Conservation (phyloP, 2,797 vertebrate genomes). For the Simalia tracyae region DNA sequence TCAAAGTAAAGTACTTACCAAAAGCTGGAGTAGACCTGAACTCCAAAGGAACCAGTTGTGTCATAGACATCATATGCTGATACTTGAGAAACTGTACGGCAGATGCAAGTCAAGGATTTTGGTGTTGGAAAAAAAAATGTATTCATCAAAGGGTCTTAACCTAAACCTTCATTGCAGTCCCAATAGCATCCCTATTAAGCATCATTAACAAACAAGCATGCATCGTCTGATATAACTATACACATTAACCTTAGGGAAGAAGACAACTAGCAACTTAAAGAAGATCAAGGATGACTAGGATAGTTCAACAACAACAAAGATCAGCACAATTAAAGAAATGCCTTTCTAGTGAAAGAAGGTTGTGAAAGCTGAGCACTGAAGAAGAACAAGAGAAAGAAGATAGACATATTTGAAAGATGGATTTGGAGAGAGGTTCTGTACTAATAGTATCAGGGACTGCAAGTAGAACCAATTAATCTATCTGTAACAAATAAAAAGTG, state of each 20-base stretch:
- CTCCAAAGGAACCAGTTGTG: background rate
- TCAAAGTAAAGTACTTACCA: background rate
- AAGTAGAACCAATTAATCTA: background rate
- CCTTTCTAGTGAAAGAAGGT: background rate
- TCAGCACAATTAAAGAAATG: background rate
- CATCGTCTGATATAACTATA: background rate
- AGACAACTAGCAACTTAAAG: background rate
- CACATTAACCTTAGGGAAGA: background rate
- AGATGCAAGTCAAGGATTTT: background rate
- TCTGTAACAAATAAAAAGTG: background rate
- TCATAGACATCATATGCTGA: background rate
- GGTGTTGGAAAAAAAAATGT: background rate
- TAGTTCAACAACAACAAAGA: background rate
- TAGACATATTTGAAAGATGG: background rate
- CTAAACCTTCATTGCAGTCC: background rate
- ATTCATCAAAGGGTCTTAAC: background rate
- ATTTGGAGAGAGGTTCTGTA: background rate
- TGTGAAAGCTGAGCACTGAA: background rate
- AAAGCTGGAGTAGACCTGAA: background rate
- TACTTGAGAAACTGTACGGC: background rate
- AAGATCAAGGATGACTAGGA: background rate
- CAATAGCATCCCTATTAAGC: background rate
- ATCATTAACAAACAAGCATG: background rate
- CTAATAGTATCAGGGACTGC: background rate
- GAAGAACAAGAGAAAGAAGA: background rate